phyloP scores from a whole-genome alignment of 2,888 invertebrate genomes.

The Tenthredo mesomela region DNA sequence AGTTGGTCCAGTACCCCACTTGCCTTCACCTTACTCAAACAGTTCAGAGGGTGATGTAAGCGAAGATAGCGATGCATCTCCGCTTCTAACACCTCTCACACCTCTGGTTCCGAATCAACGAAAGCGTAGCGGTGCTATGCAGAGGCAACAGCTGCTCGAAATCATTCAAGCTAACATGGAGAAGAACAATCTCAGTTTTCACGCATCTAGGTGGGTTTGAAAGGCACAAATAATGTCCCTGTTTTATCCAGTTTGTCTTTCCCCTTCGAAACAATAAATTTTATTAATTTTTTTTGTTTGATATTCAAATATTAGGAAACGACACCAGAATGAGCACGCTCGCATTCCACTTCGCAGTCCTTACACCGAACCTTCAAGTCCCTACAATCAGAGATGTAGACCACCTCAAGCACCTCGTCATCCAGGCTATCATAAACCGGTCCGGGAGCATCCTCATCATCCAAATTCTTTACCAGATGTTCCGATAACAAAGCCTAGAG shows the following conservation, averaged over 20 bases:
- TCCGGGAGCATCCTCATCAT: constrained; percentile 67
- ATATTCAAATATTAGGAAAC: constrained; percentile 67
- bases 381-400: constrained; percentile 63
- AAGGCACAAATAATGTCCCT: background rate
- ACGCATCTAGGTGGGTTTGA: constrained; percentile 86
- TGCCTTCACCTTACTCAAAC: constrained; percentile 74
- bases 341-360: constrained; percentile 69
- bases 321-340: constrained; percentile 72
- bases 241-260: background rate
- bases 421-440: constrained; percentile 69
- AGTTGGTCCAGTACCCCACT: constrained; percentile 73
- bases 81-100: constrained; percentile 72
- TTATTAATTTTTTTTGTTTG: background rate
- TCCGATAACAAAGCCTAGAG: constrained; percentile 64
- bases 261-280: background rate
- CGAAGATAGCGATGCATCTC: constrained; percentile 73
- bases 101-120: constrained; percentile 79
- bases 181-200: constrained; percentile 92
- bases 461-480: constrained; percentile 67
- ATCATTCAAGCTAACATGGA: constrained; percentile 95
- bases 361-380: constrained; percentile 66
- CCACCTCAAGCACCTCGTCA: constrained; percentile 48
- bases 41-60: constrained; percentile 75
- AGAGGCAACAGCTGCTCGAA: constrained; percentile 90
- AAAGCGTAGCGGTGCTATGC: constrained; percentile 87